phyloP scores from a whole-genome alignment of 1,140 invertebrate species.

The Nasonia vitripennis region DNA sequence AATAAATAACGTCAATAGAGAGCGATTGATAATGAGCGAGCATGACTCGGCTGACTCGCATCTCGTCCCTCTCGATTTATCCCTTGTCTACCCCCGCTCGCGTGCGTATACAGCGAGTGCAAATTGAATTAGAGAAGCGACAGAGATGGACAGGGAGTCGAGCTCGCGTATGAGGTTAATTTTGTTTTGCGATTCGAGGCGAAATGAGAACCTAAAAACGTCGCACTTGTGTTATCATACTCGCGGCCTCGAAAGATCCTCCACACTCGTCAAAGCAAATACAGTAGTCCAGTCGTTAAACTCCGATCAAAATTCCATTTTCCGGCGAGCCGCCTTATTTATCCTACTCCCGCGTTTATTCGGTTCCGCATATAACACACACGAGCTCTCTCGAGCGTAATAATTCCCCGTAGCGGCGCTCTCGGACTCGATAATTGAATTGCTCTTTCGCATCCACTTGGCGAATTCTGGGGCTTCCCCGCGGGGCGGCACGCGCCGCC shows the following conservation, averaged over 20 bases:
- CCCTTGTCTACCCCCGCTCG: neutral
- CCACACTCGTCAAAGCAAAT: no score
- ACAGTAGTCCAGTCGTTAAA: neutral
- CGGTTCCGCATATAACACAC: no score
- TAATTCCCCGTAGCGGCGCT: neutral
- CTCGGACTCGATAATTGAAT: constrained; percentile 64
- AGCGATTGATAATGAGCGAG: constrained; percentile 31
- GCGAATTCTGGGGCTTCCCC: neutral
- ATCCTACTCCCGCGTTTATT: neutral
- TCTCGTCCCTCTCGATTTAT: constrained; percentile 36
- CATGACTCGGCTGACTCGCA: constrained; percentile 48
- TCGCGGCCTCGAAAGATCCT: neutral
- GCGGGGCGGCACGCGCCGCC: constrained; percentile 37
- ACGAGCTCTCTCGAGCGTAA: neutral
- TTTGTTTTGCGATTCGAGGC: no score
- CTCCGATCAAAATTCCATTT: constrained; percentile 19
- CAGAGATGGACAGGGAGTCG: neutral
- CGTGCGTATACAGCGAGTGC: neutral
- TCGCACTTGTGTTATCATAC: neutral
- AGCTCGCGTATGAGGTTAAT: neutral
- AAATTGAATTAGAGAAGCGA: constrained; percentile 8
- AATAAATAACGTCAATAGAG: constrained; percentile 28
- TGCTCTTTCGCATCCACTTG: constrained; percentile 56
- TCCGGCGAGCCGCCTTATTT: neutral
- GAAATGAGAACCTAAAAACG: neutral